Evolutionary conservation across 1,140 invertebrate species (phyloP), one percentile per base, ranked within the genome.

Genomic region (Trigoniulus corallinus): DNA sequence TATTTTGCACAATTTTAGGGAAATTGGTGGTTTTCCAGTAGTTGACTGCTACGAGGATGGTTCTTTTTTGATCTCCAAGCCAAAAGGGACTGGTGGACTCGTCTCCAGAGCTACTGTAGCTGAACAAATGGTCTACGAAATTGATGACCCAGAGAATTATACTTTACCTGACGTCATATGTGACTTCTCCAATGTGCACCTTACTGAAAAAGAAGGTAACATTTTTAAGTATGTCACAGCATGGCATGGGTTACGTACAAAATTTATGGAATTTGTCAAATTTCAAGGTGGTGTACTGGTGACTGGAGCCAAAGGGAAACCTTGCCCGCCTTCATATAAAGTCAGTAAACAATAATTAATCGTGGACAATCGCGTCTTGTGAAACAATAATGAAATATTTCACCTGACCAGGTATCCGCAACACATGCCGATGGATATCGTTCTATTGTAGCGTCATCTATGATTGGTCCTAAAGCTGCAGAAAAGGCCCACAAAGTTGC

Each of bases 51-150:
- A 61, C 15, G 41, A 57, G 25, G 60, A 67, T 60, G 73, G 72
- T 15, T 54, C 57, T 10, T 66, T 72, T 51, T 51, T 67, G 1
- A 58, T 75, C 12, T 70, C 67, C 12, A 75, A 75, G 57, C 72
- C 73, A 29, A 56, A 57, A 15, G 58, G 61, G 15, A 74, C 72
- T 26, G 72, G 73, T 20, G 73, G 73, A 1, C 44, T 72, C 1
- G 63, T 75, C 1, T 64, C 62, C 39, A 49, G 52, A 24, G 68
- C 59, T 39, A 72, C 70, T 21, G 69, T 72, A 27, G 51, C 57
- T 49, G 73, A 75, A 57, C 73, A 75, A 53, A 54, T 75, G 37
- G 50, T 74, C 12, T 75, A 74, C 61, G 73, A 74, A 58, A 66
- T 74, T 45, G 69, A 64, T 10, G 68, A 74, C 56, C 72, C 73